Evolutionary conservation across 1,140 invertebrate species (phyloP), one percentile per base, ranked within the genome.

Genomic region (Solen grandis): DNA sequence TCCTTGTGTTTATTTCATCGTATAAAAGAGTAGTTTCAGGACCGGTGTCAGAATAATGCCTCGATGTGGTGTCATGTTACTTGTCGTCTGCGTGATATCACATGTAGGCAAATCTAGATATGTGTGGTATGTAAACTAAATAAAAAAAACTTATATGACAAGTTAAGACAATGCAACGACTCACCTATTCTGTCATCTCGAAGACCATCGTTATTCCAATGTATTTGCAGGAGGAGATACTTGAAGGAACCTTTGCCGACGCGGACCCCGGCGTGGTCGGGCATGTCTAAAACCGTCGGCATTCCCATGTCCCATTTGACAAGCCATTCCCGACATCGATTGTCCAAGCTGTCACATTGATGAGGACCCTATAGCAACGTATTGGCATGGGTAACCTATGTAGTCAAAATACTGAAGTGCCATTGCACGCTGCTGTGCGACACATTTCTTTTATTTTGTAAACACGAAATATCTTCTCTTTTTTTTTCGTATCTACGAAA

Each of bases 191-290:
- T n/a, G n/a, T n/a, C n/a, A n/a, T n/a, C n/a, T n/a, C n/a, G n/a
- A n/a, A n/a, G n/a, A n/a, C n/a, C 54, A 5, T 75, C 69, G 54
- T 90, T 89, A 55, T 89, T 89, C 86, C 86, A 89, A 57, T 90
- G 89, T 33, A 90, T 84, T 80, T 90, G 89, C 16, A 90, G 66
- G 3, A 83, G 62, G 29, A 89, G 41, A n/a, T 83, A 84, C 16
- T 68, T 66, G 27, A 83, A 81, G 2, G 79, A 81, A 22, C 78
- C 72, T 52, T 81, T 81, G 1, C 89, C 89, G 69, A 90, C 86
- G 13, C 83, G 76, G 25, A 88, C 82, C 0, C 88, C 89, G 0
- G 84, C 81, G 27, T 86, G 65, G 2, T 62, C 36, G n/a, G 84
- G 81, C 5, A 84, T 77, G 65, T 83, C 87, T 25, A 87, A 85